Evolutionary conservation across 2,888 invertebrate genomes (phyloP), one percentile per base, ranked within the genome.

Genomic region (Leptinotarsa peninsularis): DNA sequence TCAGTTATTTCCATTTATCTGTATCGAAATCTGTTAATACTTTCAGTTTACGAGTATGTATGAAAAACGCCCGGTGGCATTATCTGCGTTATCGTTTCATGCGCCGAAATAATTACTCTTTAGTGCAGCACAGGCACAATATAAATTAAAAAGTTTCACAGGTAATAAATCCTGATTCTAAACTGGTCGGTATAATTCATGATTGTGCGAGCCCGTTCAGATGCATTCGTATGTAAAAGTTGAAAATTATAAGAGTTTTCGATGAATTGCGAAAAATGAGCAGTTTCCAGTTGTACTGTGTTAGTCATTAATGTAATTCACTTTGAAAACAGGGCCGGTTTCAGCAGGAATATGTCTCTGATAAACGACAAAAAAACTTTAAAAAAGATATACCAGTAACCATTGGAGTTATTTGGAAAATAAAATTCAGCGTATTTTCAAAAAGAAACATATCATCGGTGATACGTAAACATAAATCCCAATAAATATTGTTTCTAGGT

Each of bases 91-190:
- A 56, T 54, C 54, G 43, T 56, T 69, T 18, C 43, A 56, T 69
- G 69, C 43, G 43, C 5, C 43, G 33, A 54, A 54, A 54, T 69
- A 17, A 54, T 54, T 54, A 17, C 33, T 69, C 27, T 69, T 43
- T 54, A 50, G 23, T 54, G 56, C 43, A 54, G 56, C 69, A 43
- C 27, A 7, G 69, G 21, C 82, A 72, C 69, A 74, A 76, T 74
- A 71, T 71, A 75, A 75, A 75, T 71, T 75, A 67, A 71, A 75
- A 71, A 75, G 67, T 73, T 60, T 21, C 60, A 60, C 49, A 58
- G 18, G 56, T 66, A 49, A 60, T 68, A 73, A 73, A 68, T 68
- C 73, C 49, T 13, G 52, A 67, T 72, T 67, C 52, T 63, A 69
- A 69, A 56, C 69, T 56, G 54, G 54, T 43, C 54, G 56, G 69